These are phyloP conservation scores for Hydriomena furcata DNA, from an alignment of 2,888 invertebrate species.

Conservation along the genomic window DNA sequence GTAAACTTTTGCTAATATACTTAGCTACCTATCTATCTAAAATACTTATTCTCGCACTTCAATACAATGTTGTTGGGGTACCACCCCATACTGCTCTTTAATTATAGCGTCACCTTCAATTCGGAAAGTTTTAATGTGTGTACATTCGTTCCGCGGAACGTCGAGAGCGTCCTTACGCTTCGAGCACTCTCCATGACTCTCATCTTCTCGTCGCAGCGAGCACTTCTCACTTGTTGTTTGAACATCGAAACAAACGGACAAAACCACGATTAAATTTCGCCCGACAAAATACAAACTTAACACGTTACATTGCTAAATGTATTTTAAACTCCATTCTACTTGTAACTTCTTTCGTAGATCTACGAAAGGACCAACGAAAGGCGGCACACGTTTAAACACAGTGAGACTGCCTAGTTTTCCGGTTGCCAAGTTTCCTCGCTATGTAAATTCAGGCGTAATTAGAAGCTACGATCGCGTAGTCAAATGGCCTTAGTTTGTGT, in stretches of 20 bases:
- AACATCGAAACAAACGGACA: conserved; percentile 69
- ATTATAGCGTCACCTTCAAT: conserved; percentile 71
- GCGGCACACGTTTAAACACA: conserved; percentile 49
- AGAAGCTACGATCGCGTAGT: conserved; percentile 60
- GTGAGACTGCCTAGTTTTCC: conserved; percentile 53
- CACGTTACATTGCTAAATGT: conserved; percentile 30
- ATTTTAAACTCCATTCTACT: conserved; percentile 30
- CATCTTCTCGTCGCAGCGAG: conserved; percentile 59
- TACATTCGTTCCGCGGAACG: conserved; percentile 65
- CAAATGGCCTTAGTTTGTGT: conserved; percentile 55
- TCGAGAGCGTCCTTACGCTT: conserved; percentile 64
- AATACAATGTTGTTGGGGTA: conserved; percentile 48
- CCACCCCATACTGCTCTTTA: conserved; percentile 55
- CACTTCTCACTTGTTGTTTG: conserved; percentile 69
- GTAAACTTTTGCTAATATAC: conserved; percentile 6
- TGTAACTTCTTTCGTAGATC: conserved; percentile 26
- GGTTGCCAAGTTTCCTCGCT: conserved; percentile 65
- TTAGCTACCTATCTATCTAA: conserved; percentile 33
- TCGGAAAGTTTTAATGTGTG: conserved; percentile 78
- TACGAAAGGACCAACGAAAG: conserved; percentile 29
- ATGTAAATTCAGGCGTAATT: conserved; percentile 68
- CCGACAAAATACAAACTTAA: conserved; percentile 42
- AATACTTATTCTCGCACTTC: conserved; percentile 38
- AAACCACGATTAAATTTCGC: conserved; percentile 61
- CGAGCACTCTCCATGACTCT: conserved; percentile 66